phyloP scores from a whole-genome alignment of 2,113 vertebrate species.

The Clinocottus analis region DNA sequence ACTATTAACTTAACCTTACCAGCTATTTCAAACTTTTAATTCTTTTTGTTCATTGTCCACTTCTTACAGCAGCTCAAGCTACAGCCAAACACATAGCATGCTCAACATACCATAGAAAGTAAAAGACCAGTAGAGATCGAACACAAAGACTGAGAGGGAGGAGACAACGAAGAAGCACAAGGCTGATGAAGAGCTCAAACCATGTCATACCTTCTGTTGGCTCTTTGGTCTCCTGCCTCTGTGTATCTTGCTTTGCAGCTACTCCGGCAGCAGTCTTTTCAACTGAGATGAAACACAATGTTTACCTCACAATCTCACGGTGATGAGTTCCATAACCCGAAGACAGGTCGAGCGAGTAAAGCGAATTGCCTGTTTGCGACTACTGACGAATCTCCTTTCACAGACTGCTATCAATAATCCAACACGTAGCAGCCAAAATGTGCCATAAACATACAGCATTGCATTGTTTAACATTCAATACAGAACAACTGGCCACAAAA shows the following conservation, averaged over 20 bases:
- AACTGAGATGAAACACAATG: constrained; percentile 50
- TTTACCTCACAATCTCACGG: constrained; percentile 18
- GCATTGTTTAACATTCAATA: no score
- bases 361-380: background rate
- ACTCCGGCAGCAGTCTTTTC: constrained; percentile 40
- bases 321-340: background rate
- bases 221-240: constrained; percentile 51
- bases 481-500: no score
- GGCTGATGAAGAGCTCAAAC: constrained; percentile 5
- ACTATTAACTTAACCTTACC: background rate
- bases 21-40: background rate
- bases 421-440: background rate
- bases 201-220: constrained; percentile 44
- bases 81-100: constrained; percentile 4
- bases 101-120: background rate
- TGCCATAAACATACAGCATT: background rate
- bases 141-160: background rate
- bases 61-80: no score
- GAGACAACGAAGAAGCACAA: background rate
- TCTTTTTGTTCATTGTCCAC: background rate
- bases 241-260: constrained; percentile 29
- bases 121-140: background rate
- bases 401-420: background rate
- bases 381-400: background rate
- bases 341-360: constrained; percentile 2